Evolutionary conservation across 1,140 invertebrate genomes (phyloP), one percentile per base, ranked within the genome.

Genomic region (Spodoptera litura): DNA sequence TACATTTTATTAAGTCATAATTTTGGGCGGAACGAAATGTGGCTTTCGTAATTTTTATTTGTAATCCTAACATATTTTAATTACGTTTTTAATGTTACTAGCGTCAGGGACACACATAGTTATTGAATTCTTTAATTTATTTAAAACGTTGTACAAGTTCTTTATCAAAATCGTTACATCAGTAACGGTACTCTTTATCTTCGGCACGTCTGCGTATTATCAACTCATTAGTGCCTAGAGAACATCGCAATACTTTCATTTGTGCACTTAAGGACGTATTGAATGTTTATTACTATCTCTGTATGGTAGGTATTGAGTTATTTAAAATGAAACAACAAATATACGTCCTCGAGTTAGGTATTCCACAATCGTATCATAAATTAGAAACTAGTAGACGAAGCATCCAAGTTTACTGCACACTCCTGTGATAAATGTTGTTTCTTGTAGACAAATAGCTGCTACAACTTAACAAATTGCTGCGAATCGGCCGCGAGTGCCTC

Each of bases 1-100:
- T 81, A 81, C 72, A 78, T 93, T 91, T 89, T 90, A 93, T 92
- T 85, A 90, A 89, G 87, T 87, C 85, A 89, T 93, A 89, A 91
- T 86, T 90, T 89, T 81, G 79, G 75, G 78, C 81, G 90, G 86
- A 89, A 91, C 91, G 86, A 91, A 92, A 90, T 51, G 61, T 58
- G 49, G 10, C 68, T 55, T 73, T 74, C 75, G 64, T 81, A 79
- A 58, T 79, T 81, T 44, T 81, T 78, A 82, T 83, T 76, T 59
- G 81, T 72, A 73, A 79, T 79, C 61, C 76, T 81, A 74, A 75
- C 73, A 78, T 81, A 77, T 79, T 71, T 82, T 82, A 76, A 85
- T 83, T 79, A 79, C 52, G 75, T 79, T 81, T 80, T 76, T 70
- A 62, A 77, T 78, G 72, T 55, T 49, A 73, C 71, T 74, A 61